Base-by-base conservation (phyloP, 1,140 invertebrate species). In the Heterodera carotae region DNA sequence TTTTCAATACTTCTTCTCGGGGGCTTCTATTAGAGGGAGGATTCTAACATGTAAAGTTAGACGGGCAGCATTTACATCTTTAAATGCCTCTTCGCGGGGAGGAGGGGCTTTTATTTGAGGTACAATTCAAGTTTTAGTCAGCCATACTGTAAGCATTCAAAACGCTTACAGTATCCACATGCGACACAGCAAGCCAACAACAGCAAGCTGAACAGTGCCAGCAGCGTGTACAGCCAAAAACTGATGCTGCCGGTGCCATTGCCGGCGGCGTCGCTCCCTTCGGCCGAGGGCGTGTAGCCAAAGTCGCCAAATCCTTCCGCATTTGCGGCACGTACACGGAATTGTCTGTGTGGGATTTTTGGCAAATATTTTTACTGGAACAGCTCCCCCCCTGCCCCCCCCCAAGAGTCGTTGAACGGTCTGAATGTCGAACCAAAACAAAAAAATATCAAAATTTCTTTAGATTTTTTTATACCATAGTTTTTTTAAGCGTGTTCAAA, bases 251-350 rank as follows among this genome's bases (percentile, higher is more conserved):
- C 36, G 25, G 48, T 76, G 18, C 66, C 60, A 34, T 31, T 22
- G 27, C 69, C 53, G 22, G n/a, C 15, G 29, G 25, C 69, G n/a
- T n/a, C n/a, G 36, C 18, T 71, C 8, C 25, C 48, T 2, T 39
- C 75, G 12, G 53, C 29, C 34, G 67, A 27, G 22, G 53, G 77
- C 53, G 66, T 84, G 60, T 80, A 85, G n/a, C 76, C 85, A 71
- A 86, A 87, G 5, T 79, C 76, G 18, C 85, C 85, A 60, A 87
- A 86, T 27, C 85, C 85, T 76, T 87, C 86, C 43, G 77, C 66
- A 77, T 87, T 87, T 1, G 84, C 86, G 29, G 85, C 85, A 31
- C 86, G 70, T 12, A 87, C 85, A 62, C 85, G 77, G 36, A 86
- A 86, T 53, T 48, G 74, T 22, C 48, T 56, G 22, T 5, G 12